These are phyloP conservation scores for Rhodeus uyekii DNA, from an alignment of 2,797 vertebrate species.

Conservation along the genomic window DNA sequence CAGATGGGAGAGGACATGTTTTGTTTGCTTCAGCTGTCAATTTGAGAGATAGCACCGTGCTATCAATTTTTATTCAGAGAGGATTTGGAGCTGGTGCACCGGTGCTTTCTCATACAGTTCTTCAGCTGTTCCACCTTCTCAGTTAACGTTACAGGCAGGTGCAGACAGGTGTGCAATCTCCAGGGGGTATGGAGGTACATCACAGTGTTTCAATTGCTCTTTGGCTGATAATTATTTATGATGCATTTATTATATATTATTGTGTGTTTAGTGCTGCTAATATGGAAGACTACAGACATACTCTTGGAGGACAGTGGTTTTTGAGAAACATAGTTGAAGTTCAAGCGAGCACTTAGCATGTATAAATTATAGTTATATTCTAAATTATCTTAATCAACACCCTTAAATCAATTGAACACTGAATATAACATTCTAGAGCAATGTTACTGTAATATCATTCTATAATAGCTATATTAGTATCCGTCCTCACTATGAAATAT, in stretches of 20 bases:
- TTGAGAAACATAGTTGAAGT: not conserved
- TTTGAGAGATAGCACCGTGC: slow-evolving; percentile 20
- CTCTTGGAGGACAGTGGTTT: not conserved
- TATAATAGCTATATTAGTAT: not conserved
- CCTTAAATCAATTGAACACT: not conserved
- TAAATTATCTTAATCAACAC: not conserved
- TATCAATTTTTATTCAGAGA: slow-evolving; percentile 31
- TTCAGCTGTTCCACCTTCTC: slow-evolving; percentile 29
- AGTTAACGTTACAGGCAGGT: slow-evolving; percentile 22
- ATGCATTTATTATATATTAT: not conserved
- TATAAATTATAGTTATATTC: no score
- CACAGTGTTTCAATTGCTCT: not conserved
- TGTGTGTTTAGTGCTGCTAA: not conserved
- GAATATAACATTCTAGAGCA: not conserved
- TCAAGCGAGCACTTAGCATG: not conserved
- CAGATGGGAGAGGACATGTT: slow-evolving; percentile 35
- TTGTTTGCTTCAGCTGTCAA: slow-evolving; percentile 39
- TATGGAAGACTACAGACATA: not conserved
- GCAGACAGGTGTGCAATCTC: slow-evolving; percentile 26
- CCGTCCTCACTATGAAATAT: no score
- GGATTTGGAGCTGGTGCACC: slow-evolving; percentile 3
- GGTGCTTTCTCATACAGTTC: not conserved
- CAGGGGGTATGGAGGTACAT: not conserved
- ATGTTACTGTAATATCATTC: not conserved
- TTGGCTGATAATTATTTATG: not conserved